Conservation (phyloP, 2,113 vertebrate species). For the Ophthalmolycus amberensis region DNA sequence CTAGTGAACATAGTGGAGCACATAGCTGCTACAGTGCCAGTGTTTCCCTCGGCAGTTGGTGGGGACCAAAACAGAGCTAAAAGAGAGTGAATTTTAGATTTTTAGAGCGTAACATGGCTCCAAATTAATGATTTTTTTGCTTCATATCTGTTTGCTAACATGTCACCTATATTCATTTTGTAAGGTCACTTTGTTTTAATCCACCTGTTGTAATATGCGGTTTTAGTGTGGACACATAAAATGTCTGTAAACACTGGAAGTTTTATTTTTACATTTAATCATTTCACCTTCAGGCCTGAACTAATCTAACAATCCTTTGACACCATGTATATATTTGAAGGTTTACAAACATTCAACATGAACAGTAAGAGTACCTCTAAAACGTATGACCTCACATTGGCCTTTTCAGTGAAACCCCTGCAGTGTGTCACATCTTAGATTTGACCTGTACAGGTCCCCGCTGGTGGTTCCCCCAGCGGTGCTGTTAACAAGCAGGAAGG, state of each 20-base stretch:
- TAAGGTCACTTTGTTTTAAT: not conserved
- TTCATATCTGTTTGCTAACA: not conserved
- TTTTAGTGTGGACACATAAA: not conserved
- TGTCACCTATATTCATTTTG: not conserved
- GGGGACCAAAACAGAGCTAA: not conserved
- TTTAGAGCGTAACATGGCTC: not conserved
- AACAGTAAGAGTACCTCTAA: not conserved
- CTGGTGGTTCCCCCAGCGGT: slow-evolving; percentile 53
- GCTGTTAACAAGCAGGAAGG: slow-evolving; percentile 57
- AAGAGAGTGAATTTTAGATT: not conserved
- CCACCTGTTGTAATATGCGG: not conserved
- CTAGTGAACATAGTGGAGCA: not conserved
- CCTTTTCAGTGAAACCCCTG: slow-evolving; percentile 18
- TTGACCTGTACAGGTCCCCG: slow-evolving; percentile 29
- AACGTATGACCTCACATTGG: slow-evolving; percentile 16
- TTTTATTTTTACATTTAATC: not conserved
- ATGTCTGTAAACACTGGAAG: not conserved
- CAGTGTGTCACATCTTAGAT: slow-evolving; percentile 28
- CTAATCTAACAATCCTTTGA: not conserved
- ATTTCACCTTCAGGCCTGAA: not conserved
- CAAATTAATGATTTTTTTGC: not conserved
- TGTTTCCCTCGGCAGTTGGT: not conserved
- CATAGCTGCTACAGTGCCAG: not conserved
- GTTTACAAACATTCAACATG: not conserved
- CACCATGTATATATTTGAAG: not conserved